A percentile compares a stretch with the other conserved stretches of the same genome.
Conservation (phyloP, 1,140 invertebrate genomes). For the Pectinophora gossypiella region DNA sequence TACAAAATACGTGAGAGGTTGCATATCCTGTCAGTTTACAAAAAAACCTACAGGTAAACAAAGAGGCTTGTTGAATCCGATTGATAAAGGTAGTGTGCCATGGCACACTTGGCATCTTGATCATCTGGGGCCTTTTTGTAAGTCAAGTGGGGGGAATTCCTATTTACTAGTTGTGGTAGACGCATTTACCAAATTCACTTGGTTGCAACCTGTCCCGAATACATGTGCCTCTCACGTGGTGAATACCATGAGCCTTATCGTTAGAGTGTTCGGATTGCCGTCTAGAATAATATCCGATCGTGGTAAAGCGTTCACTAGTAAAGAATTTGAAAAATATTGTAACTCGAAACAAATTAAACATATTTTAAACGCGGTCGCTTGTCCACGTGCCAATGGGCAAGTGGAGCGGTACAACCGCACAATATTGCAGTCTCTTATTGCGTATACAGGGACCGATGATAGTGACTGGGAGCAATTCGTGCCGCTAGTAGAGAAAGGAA, state of each 20-base stretch:
- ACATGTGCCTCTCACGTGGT: background rate
- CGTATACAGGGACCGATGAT: slow-evolving; percentile 1
- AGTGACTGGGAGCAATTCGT: slow-evolving; percentile 5
- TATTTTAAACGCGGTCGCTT: slow-evolving; percentile 1
- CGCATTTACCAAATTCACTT: slow-evolving; percentile 1
- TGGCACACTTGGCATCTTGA: slow-evolving; percentile 22
- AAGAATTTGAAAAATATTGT: background rate
- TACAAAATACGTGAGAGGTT: slow-evolving; percentile 1
- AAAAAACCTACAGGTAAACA: slow-evolving; percentile 14
- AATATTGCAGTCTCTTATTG: slow-evolving; percentile 4
- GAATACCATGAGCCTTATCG: background rate
- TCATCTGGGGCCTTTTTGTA: slow-evolving; percentile 16
- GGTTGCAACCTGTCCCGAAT: slow-evolving; percentile 5
- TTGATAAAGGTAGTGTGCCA: slow-evolving; percentile 17
- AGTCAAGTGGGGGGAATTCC: background rate
- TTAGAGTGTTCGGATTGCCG: background rate
- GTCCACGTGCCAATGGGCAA: no score
- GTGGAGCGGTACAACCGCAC: slow-evolving; percentile 3
- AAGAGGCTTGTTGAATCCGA: slow-evolving; percentile 17
- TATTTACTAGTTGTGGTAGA: slow-evolving; percentile 2
- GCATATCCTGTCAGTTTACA: slow-evolving; percentile 6
- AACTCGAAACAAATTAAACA: background rate
- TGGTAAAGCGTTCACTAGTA: slow-evolving; percentile 3
- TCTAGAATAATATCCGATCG: background rate
- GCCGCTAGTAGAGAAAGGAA: slow-evolving; percentile 2